phyloP scores from a whole-genome alignment of 2,797 vertebrate genomes.

The Nyctibius grandis region DNA sequence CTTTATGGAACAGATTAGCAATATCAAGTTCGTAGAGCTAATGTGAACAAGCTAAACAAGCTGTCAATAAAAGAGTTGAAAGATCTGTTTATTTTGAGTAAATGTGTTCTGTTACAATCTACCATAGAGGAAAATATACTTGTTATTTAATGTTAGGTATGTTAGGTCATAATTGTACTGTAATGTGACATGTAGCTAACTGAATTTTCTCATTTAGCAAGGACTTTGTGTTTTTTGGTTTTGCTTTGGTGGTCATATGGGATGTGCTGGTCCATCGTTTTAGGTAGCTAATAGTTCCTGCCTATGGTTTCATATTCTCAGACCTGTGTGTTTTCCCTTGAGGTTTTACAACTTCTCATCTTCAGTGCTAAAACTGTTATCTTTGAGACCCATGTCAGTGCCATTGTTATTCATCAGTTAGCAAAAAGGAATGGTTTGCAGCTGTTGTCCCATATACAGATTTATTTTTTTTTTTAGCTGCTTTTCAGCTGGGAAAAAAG shows the following conservation, averaged over 20 bases:
- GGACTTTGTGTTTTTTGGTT: neutral
- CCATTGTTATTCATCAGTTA: neutral
- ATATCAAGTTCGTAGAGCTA: neutral
- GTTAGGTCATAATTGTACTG: neutral
- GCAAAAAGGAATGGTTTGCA: slow-evolving; percentile 20
- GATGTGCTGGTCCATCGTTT: neutral
- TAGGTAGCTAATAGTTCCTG: neutral
- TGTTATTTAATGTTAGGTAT: neutral
- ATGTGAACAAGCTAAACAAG: neutral
- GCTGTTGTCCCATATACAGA: neutral
- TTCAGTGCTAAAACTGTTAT: neutral
- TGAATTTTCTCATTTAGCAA: neutral
- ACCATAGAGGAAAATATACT: neutral
- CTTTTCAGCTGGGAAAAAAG: neutral
- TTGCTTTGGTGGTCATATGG: neutral
- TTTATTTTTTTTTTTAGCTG: neutral
- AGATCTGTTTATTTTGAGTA: neutral
- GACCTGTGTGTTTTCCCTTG: neutral
- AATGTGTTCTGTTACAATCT: neutral
- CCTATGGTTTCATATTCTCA: neutral
- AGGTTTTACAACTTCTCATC: neutral
- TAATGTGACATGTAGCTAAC: neutral
- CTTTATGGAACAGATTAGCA: neutral
- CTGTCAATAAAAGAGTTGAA: neutral
- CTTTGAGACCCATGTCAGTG: neutral